These are phyloP conservation scores for Toxostoma redivivum DNA, from an alignment of 2,113 vertebrate species.

Conservation along the genomic window DNA sequence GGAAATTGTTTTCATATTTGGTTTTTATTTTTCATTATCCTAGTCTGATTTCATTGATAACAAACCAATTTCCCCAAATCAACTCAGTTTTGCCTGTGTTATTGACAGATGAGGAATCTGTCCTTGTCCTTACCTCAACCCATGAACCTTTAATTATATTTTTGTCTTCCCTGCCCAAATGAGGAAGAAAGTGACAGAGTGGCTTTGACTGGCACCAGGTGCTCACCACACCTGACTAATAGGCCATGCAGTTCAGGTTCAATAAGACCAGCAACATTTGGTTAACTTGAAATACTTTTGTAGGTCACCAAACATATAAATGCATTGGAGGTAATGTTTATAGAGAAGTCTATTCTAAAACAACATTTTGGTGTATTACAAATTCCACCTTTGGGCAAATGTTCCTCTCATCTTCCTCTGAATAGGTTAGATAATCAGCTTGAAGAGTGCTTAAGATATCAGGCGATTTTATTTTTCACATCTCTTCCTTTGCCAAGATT, in stretches of 20 bases:
- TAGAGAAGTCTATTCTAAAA: neutral
- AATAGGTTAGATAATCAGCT: neutral
- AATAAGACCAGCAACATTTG: neutral
- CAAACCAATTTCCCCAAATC: neutral
- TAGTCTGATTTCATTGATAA: neutral
- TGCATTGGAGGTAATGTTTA: accelerated
- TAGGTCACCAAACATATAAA: neutral
- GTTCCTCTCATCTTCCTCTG: neutral
- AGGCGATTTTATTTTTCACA: neutral
- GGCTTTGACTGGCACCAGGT: neutral
- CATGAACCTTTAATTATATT: neutral
- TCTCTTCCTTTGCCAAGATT: neutral
- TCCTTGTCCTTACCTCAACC: neutral
- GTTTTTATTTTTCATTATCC: neutral
- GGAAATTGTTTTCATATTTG: neutral
- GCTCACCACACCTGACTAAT: neutral
- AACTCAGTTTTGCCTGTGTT: neutral
- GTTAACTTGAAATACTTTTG: neutral
- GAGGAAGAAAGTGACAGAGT: neutral
- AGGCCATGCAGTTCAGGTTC: neutral
- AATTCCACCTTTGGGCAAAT: neutral
- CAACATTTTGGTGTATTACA: neutral
- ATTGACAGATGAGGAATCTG: neutral
- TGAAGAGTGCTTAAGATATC: neutral
- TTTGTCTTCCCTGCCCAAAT: neutral